phyloP scores from a whole-genome alignment of 2,113 vertebrate species.

The Butorides virescens region DNA sequence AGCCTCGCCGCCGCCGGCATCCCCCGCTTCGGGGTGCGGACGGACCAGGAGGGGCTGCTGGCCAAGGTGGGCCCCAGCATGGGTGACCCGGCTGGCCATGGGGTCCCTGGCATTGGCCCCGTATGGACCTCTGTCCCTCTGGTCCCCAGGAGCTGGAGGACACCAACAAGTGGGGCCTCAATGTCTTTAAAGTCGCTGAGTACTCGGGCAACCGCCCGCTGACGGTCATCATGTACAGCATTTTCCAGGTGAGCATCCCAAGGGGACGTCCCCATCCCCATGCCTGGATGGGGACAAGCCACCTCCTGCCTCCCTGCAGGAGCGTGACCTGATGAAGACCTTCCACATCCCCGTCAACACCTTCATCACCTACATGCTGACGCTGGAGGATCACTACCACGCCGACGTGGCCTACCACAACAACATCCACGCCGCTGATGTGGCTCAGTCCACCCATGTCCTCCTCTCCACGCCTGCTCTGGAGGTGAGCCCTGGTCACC shows the following conservation, averaged over 20 bases:
- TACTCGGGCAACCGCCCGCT: constrained; percentile 87
- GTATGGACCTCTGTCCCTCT: neutral
- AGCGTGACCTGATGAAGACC: constrained; percentile 90
- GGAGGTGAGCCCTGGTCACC: constrained; percentile 71
- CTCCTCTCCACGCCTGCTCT: constrained; percentile 87
- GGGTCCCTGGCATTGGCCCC: rapidly evolving
- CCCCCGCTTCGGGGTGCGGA: constrained; percentile 87
- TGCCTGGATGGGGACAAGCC: neutral
- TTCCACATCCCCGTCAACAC: constrained; percentile 88
- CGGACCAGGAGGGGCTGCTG: constrained; percentile 82
- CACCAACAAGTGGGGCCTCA: constrained; percentile 87
- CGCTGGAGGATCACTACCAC: constrained; percentile 90
- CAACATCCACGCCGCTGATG: constrained; percentile 90
- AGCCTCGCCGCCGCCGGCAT: constrained; percentile 75
- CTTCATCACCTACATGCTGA: constrained; percentile 90
- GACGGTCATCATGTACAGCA: constrained; percentile 88
- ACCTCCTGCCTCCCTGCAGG: constrained; percentile 48
- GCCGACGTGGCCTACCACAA: constrained; percentile 91
- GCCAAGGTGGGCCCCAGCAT: constrained; percentile 74
- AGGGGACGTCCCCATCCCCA: rapidly evolving
- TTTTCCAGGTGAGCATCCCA: constrained; percentile 84
- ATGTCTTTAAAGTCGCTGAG: constrained; percentile 87
- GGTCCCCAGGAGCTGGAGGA: constrained; percentile 85
- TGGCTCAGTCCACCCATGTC: constrained; percentile 90
- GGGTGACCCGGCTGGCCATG: rapidly evolving